These are phyloP conservation scores for Philereme vetulata DNA, from an alignment of 2,888 invertebrate species.

Conservation along the genomic window DNA sequence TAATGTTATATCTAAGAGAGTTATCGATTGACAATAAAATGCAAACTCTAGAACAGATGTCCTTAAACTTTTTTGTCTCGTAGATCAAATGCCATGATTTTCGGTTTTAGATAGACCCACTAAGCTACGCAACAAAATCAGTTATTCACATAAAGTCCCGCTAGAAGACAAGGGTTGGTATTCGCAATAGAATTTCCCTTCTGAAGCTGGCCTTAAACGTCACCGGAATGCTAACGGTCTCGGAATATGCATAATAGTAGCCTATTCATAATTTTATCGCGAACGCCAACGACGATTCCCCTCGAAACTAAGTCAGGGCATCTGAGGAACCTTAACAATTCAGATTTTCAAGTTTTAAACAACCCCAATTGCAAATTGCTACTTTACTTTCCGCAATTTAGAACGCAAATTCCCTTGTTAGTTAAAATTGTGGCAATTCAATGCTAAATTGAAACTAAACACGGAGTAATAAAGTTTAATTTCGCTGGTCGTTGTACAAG, in stretches of 20 bases:
- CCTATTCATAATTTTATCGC: slow-evolving; percentile 48
- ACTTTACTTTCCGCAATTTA: slow-evolving; percentile 7
- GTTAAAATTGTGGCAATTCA: slow-evolving; percentile 13
- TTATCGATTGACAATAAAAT: no score
- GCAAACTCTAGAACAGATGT: no score
- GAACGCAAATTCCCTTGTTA: slow-evolving; percentile 12
- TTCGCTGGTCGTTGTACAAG: slow-evolving; percentile 36
- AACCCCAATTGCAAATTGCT: slow-evolving; percentile 12
- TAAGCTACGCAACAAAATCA: neutral
- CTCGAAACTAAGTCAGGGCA: slow-evolving; percentile 47
- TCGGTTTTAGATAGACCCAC: no score
- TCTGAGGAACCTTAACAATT: slow-evolving; percentile 53
- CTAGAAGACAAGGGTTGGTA: neutral
- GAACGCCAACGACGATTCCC: slow-evolving; percentile 42
- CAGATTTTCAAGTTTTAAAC: slow-evolving; percentile 37
- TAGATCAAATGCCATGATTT: no score
- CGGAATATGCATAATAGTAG: slow-evolving; percentile 33
- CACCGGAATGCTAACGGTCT: slow-evolving; percentile 13
- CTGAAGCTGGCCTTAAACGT: slow-evolving; percentile 7
- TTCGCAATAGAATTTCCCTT: slow-evolving; percentile 7
- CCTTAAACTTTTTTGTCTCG: no score
- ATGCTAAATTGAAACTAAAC: slow-evolving; percentile 46
- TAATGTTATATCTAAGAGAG: no score
- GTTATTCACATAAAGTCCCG: neutral
- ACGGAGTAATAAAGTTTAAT: slow-evolving; percentile 46